phyloP scores from a whole-genome alignment of 2,888 invertebrate genomes.

The Trachelus stipa region DNA sequence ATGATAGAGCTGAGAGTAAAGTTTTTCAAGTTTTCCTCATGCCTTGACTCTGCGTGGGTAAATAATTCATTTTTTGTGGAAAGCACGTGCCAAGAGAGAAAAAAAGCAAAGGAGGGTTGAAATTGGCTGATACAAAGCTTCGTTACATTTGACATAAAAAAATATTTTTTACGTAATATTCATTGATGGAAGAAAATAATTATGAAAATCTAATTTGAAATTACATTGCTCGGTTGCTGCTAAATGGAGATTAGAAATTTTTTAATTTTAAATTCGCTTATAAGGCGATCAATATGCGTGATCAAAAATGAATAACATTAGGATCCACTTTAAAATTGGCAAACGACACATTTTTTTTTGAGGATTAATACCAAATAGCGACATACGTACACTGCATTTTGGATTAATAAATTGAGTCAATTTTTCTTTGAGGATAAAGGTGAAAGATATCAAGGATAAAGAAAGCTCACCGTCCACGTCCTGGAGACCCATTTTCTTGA shows the following conservation, averaged over 20 bases:
- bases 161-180: too few relatives aligned
- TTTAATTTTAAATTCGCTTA: not conserved
- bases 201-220: not conserved
- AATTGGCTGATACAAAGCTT: not conserved
- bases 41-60: not conserved
- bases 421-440: not conserved
- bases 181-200: not conserved
- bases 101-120: not conserved
- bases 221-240: not conserved
- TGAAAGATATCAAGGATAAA: not conserved
- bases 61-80: not conserved
- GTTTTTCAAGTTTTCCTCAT: too few relatives aligned
- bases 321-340: not conserved
- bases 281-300: not conserved
- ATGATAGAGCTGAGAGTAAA: too few relatives aligned
- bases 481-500: slow-evolving; percentile 72
- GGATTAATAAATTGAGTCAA: not conserved
- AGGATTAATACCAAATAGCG: too few relatives aligned
- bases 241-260: not conserved
- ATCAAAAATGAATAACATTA: not conserved
- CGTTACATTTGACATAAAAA: not conserved
- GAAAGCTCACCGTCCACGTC: slow-evolving; percentile 73
- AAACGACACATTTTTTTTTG: not conserved
- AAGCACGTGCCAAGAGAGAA: not conserved
- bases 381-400: not conserved